phyloP scores from a whole-genome alignment of 1,140 invertebrate genomes.

The Drosophila repleta region DNA sequence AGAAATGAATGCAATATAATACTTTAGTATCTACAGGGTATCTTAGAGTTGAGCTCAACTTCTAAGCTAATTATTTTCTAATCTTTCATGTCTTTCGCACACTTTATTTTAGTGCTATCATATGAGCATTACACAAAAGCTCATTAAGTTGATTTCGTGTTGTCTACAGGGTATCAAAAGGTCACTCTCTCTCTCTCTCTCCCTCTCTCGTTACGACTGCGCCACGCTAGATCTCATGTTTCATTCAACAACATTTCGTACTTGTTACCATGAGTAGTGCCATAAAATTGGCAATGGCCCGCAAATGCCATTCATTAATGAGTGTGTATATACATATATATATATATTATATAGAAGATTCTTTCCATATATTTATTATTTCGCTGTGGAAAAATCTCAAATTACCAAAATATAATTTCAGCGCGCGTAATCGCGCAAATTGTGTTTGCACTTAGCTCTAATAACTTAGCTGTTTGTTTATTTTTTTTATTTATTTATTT shows the following conservation, averaged over 20 bases:
- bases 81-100: neutral
- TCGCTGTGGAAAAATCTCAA: slow-evolving; percentile 20
- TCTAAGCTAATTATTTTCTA: too few relatives aligned
- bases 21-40: neutral
- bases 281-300: neutral
- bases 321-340: neutral
- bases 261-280: slow-evolving; percentile 24
- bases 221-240: neutral
- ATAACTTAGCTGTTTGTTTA: neutral
- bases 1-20: neutral
- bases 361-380: neutral
- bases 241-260: neutral
- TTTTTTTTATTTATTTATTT: slow-evolving; percentile 3
- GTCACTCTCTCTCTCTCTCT: slow-evolving; percentile 1
- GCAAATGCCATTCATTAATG: slow-evolving; percentile 10
- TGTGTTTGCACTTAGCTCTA: slow-evolving; percentile 1
- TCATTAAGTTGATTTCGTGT: neutral
- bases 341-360: neutral
- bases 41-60: neutral
- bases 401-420: slow-evolving; percentile 10
- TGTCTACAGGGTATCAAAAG: slow-evolving; percentile 8
- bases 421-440: slow-evolving; percentile 5
- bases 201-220: neutral
- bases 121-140: neutral
- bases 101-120: neutral